Percentiles rank a stretch among this genome's conserved stretches.
phyloP scores from a whole-genome alignment of 1,140 invertebrate genomes.

The Aphaenogaster ashmeadi region DNA sequence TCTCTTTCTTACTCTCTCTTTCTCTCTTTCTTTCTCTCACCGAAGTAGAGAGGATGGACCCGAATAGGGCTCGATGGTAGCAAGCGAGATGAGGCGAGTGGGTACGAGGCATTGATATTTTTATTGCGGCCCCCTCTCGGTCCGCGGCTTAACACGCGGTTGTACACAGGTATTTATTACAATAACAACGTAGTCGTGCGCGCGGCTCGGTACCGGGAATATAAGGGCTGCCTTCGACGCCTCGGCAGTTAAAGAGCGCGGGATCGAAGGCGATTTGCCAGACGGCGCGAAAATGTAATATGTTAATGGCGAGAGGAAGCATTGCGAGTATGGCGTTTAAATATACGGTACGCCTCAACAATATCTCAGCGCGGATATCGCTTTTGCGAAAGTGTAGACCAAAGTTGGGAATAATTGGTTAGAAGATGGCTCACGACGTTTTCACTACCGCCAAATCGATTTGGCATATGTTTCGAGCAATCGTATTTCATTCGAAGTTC shows the following conservation, averaged over 20 bases:
- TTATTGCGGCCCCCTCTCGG: slow-evolving; percentile 65
- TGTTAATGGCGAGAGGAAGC: slow-evolving; percentile 43
- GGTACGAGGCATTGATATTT: slow-evolving; percentile 72
- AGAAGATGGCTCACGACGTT: slow-evolving; percentile 11
- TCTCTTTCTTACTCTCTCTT: not conserved
- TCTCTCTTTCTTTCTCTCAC: not conserved
- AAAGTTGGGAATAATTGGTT: slow-evolving; percentile 33
- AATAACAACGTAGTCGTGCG: slow-evolving; percentile 49
- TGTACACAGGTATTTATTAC: slow-evolving; percentile 66
- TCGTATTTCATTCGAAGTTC: not conserved
- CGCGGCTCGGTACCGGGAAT: slow-evolving; percentile 6
- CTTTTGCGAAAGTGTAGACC: slow-evolving; percentile 1
- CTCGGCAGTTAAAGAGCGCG: slow-evolving; percentile 50
- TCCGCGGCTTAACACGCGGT: slow-evolving; percentile 64
- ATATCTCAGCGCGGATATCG: slow-evolving; percentile 33
- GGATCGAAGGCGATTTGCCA: slow-evolving; percentile 55
- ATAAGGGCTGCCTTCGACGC: slow-evolving; percentile 47
- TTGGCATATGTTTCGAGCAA: not conserved
- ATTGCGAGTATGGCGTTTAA: slow-evolving; percentile 39
- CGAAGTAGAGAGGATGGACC: not conserved
- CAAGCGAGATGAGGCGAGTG: not conserved
- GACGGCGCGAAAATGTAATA: slow-evolving; percentile 54
- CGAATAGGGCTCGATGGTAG: slow-evolving; percentile 16
- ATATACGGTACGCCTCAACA: slow-evolving; percentile 43
- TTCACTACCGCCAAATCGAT: slow-evolving; percentile 16